Percentiles rank a stretch among this genome's conserved stretches.
These are phyloP conservation scores for Egretta garzetta DNA, from an alignment of 2,113 vertebrate genomes.

Conservation along the genomic window DNA sequence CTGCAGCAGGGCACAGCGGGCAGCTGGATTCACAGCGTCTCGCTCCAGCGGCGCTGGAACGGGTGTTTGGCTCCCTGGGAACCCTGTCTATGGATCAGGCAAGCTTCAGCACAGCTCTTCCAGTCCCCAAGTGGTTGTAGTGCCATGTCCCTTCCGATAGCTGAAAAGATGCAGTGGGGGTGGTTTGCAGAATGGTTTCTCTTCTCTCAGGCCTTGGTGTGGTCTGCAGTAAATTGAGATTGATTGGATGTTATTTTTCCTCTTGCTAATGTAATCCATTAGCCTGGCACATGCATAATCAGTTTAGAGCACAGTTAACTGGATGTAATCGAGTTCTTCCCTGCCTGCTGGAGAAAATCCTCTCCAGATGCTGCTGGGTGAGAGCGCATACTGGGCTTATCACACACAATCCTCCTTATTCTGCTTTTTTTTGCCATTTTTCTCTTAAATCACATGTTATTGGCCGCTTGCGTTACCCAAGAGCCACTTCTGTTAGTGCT, in stretches of 20 bases:
- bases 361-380: constrained; percentile 89
- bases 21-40: accelerated
- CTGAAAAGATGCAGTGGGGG: constrained; percentile 40
- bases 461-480: neutral
- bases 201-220: constrained; percentile 87
- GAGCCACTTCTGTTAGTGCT: constrained; percentile 14
- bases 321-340: constrained; percentile 99
- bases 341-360: constrained; percentile 99
- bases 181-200: constrained; percentile 84
- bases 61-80: neutral
- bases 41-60: accelerated
- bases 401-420: constrained; percentile 54
- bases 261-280: constrained; percentile 99
- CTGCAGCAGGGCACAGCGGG: neutral
- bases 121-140: neutral
- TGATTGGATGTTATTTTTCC: constrained; percentile 99
- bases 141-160: neutral
- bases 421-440: constrained; percentile 38
- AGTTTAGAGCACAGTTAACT: constrained; percentile 99
- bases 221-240: constrained; percentile 98
- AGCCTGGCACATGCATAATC: constrained; percentile 99
- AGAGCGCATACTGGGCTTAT: constrained; percentile 65
- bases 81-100: neutral
- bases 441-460: neutral
- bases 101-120: neutral